Evolutionary conservation across 2,888 invertebrate species (phyloP).

Genomic region (Platypus cylindrus): DNA sequence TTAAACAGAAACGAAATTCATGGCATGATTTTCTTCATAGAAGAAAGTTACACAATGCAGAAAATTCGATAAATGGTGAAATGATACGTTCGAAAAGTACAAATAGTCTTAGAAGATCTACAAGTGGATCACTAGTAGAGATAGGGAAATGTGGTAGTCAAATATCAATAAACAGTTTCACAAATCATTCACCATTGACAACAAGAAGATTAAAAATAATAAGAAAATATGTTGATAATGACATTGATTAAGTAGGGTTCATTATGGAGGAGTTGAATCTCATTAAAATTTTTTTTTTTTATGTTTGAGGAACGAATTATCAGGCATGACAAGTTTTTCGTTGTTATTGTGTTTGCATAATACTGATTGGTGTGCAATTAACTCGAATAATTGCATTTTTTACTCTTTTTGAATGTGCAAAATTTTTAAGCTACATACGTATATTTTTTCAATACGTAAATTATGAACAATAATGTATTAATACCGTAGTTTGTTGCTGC

Average conservation of each 20-base stretch:
- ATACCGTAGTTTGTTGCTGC: too few relatives aligned
- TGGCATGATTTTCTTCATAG: conserved; percentile 20
- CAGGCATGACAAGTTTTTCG: too few relatives aligned
- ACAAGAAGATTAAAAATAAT: conserved; percentile 24
- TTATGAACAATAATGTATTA: too few relatives aligned
- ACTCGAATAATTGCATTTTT: too few relatives aligned
- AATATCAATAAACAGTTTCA: conserved; percentile 20
- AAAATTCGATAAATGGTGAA: conserved; percentile 13
- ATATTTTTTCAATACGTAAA: too few relatives aligned
- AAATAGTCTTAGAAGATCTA: conserved; percentile 16
- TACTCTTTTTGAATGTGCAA: too few relatives aligned
- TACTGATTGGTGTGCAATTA: background rate
- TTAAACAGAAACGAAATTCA: conserved; percentile 21
- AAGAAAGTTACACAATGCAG: conserved; percentile 13
- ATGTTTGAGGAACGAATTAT: too few relatives aligned
- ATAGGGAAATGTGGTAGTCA: conserved; percentile 16
- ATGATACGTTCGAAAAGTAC: conserved; percentile 28
- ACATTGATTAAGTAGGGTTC: conserved; percentile 19
- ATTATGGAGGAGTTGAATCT: too few relatives aligned
- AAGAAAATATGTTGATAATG: conserved; percentile 23
- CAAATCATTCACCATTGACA: conserved; percentile 22
- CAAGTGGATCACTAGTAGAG: conserved; percentile 1
- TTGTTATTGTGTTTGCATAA: background rate
- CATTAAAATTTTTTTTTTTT: conserved; percentile 1
- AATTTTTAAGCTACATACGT: too few relatives aligned